Base-by-base conservation (phyloP, 2,113 vertebrate species). In the Atractosteus spatula region DNA sequence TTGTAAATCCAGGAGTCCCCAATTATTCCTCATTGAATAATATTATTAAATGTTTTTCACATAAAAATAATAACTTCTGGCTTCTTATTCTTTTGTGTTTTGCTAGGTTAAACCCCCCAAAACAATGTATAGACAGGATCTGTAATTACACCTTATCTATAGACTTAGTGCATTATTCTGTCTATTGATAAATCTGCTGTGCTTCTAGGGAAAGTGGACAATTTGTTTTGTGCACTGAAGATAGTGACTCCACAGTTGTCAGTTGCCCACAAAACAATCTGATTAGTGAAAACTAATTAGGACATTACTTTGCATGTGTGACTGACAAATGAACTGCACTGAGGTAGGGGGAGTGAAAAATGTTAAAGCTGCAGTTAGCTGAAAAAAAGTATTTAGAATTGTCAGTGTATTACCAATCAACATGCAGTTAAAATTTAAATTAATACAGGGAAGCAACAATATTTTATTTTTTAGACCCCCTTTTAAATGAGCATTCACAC, bases 281-380 rank as follows among this genome's bases (percentile, higher is more conserved):
- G 82, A 86, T 91, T 90, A 87, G 75, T 55, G 75, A 82, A 77
- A 79, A 76, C 86, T 91, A 89, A 93, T 87, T 81, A 83, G 76
- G 63, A 77, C 55, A 59, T 59, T 57, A 43, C 55, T 57, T 43
- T 57, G 55, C 69, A 69, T 76, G 74, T 69, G 74, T 80, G 85
- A 66, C 77, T 87, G 81, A 86, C 81, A 71, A 67, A 74, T 64
- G 73, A 79, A 85, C 83, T 79, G 78, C 83, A 70, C 77, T 71
- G 69, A 68, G 71, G 77, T 69, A 16, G 66, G 61, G 5, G 47
- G 47, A 51, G 7, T 42, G 65, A 72, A n/a, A 64, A 68, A 44
- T 65, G 14, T 14, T 71, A n/a, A n/a, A 59, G 13, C 57, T n/a
- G 14, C 14, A 59, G 12, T 13, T 59, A 14, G 56, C 11, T 12